Evolutionary conservation across 2,888 invertebrate genomes (phyloP), one percentile per base, ranked within the genome.

Genomic region (Anticlea derivata): DNA sequence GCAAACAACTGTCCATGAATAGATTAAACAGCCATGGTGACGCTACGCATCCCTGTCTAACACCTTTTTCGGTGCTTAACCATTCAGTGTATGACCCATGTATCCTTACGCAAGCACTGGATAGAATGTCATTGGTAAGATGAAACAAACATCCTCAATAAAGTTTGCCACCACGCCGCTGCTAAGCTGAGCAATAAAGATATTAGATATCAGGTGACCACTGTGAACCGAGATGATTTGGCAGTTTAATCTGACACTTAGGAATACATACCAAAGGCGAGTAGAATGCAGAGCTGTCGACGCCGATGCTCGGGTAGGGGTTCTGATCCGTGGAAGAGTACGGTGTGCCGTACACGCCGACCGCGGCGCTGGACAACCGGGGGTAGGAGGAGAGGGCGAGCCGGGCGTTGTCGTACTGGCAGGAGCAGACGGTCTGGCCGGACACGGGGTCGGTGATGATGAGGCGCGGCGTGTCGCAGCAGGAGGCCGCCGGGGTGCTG

Each of bases 251-350:
- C 29, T 35, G 7, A 29, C 17, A 34, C 7, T 1, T 11, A 5
- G 29, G 23, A 48, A 30, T 75, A 95, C 97, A 95, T 93, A 98
- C 98, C 95, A 98, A 84, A 66, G 98, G 97, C 58, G 97, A 96
- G 90, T 98, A 98, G 91, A 98, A 98, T 48, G 98, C 97, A 39
- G 98, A 97, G 76, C 97, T 97, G 81, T 97, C 97, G 72, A 96
- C 96, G 53, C 96, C 96, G 88, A 97, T 97, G 86, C 96, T 96
- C 38, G 97, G 97, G 79, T 97, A 97, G 30, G 97, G 97, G 79
- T 96, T 96, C 87, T 97, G 97, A 80, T 97, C 97, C 53, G 96
- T 95, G 65, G 96, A 96, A 45, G 96, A 96, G 85, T 97, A 97
- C 8, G 97, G 96, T 43, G 96, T 93, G 58, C 96, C 96, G 83